These are phyloP conservation scores for Melopsittacus undulatus DNA, from an alignment of 2,797 vertebrate genomes.

Conservation along the genomic window DNA sequence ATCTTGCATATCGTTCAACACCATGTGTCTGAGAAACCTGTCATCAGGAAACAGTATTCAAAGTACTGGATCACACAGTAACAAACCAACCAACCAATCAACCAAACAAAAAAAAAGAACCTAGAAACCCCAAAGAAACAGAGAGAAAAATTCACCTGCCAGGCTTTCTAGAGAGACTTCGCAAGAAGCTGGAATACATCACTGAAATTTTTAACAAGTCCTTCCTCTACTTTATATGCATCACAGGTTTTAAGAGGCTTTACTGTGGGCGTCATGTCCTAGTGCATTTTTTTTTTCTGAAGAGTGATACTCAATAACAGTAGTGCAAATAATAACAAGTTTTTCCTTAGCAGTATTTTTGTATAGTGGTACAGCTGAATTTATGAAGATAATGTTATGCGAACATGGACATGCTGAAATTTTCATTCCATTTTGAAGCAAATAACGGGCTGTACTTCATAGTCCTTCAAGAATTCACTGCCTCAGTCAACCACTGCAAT, in stretches of 20 bases:
- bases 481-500: neutral
- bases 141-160: neutral
- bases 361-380: neutral
- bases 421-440: neutral
- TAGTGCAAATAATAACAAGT: neutral
- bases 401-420: neutral
- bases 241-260: neutral
- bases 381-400: neutral
- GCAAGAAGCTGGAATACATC: slow-evolving; percentile 32
- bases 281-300: neutral
- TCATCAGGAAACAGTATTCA: neutral
- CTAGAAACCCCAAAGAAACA: no score
- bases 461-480: neutral
- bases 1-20: neutral
- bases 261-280: neutral
- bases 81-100: neutral
- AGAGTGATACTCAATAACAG: neutral
- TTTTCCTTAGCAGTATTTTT: neutral
- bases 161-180: slow-evolving; percentile 6
- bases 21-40: neutral
- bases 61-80: neutral
- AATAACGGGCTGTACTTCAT: neutral
- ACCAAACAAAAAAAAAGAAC: neutral
- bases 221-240: neutral
- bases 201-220: slow-evolving; percentile 32